Evolutionary conservation across 1,140 invertebrate species (phyloP), one percentile per base, ranked within the genome.

Genomic region (Drosophila trapezifrons): DNA sequence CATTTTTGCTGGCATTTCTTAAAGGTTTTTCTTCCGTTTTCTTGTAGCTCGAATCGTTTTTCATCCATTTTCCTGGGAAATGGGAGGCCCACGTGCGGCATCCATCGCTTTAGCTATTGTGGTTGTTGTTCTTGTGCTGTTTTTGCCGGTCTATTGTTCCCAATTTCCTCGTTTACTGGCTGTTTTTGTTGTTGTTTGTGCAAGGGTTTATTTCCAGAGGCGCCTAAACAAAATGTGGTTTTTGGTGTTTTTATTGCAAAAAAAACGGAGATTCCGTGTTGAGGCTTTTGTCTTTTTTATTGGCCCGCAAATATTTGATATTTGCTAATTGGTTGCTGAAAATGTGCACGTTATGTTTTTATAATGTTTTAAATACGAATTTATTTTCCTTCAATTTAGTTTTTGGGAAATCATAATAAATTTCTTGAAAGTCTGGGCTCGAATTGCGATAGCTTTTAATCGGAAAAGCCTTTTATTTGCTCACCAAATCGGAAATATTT

Each of bases 1-100:
- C 70, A 65, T 71, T 72, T 72, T 54, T 63, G 38, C 32, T 42
- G 59, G 27, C 52, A 37, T 62, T 60, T 76, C 71, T 67, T 72
- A 45, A 76, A 45, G 65, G 57, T 52, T 71, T 67, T 67, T 52
- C 5, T 32, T 32, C 60, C 49, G 35, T 54, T 59, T 66, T 74
- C 20, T 55, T 51, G 43, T 59, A 35, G 42, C 22, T 38, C n/a
- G 55, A 59, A 69, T 59, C 42, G 63, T 80, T 80, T 80, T 49
- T 76, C 56, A 37, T 54, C 18, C 51, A 71, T 69, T 67, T 63
- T 72, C 63, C 57, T 57, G 70, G 9, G 17, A 18, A 38, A 45
- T 20, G 12, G 13, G 17, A 9, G 40, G 56, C 42, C 42, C 27
- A 40, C 32, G 29, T 42, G 51, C 42, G 29, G 49, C 65, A 66